These are phyloP conservation scores for Aplysina aerophoba DNA, from an alignment of 37 sponge, comb jelly and placozoan species.

Conservation along the genomic window DNA sequence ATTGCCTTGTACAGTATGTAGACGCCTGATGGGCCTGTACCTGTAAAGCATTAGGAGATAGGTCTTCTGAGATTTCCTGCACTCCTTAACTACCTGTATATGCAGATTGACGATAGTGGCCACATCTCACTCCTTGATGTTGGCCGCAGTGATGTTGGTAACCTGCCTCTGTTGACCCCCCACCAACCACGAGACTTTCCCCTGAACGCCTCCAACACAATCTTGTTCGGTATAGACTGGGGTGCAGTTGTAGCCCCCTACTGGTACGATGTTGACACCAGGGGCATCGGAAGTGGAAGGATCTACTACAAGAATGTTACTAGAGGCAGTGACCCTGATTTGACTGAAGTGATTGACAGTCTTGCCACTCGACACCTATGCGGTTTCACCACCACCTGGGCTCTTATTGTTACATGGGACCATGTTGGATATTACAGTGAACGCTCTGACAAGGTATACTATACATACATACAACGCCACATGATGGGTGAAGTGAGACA, in stretches of 20 bases:
- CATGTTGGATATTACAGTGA: slow-evolving; percentile 9
- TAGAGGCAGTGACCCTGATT: neutral
- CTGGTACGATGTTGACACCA: slow-evolving; percentile 14
- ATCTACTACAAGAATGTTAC: slow-evolving; percentile 12
- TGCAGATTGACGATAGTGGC: slow-evolving; percentile 22
- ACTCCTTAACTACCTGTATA: no score
- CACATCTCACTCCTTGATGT: slow-evolving; percentile 13
- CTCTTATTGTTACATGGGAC: slow-evolving; percentile 44
- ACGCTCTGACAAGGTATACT: no score
- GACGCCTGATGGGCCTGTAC: no score
- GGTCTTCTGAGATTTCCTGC: no score
- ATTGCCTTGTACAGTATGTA: no score
- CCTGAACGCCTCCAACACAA: no score
- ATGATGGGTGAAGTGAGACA: neutral
- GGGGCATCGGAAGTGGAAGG: neutral
- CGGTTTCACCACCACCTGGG: neutral
- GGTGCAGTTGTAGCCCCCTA: slow-evolving; percentile 12
- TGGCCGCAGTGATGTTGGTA: no score
- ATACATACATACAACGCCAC: no score
- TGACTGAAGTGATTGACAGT: neutral
- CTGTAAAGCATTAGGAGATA: no score
- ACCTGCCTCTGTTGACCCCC: neutral
- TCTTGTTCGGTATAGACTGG: neutral
- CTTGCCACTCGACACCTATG: neutral
- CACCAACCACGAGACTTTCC: neutral